Evolutionary conservation across 2,113 vertebrate species (phyloP).

Genomic region (Nesogale talazaci): DNA sequence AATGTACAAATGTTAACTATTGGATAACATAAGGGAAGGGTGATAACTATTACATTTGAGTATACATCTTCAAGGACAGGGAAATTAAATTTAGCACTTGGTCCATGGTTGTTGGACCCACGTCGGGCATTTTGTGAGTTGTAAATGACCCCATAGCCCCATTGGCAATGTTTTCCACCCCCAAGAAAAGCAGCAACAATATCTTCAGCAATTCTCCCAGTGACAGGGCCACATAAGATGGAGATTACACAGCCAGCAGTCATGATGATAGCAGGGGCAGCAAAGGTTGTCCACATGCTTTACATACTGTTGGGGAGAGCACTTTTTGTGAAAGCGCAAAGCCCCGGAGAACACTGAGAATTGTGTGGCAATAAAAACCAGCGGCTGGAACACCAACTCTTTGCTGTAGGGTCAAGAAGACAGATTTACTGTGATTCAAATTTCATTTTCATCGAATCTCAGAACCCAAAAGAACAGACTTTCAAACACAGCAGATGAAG

Average conservation of each 20-base stretch:
- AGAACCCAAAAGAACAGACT: not conserved
- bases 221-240: not conserved
- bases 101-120: not conserved
- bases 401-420: not conserved
- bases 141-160: not conserved
- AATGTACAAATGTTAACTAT: not conserved
- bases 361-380: not conserved
- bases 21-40: not conserved
- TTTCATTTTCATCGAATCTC: constrained; percentile 18
- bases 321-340: not conserved
- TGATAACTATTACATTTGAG: not conserved
- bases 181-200: not conserved
- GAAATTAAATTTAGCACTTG: not conserved
- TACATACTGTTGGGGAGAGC: not conserved
- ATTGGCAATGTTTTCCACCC: not conserved
- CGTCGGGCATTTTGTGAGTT: not conserved
- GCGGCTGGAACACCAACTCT: not conserved
- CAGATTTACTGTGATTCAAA: not conserved
- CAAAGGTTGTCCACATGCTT: not conserved
- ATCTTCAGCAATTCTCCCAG: not conserved
- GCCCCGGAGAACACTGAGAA: not conserved
- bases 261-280: not conserved
- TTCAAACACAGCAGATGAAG: not conserved
- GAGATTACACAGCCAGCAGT: constrained; percentile 30
- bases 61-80: not conserved